Conservation (phyloP, 2,888 invertebrate species). For the Meganola albula region DNA sequence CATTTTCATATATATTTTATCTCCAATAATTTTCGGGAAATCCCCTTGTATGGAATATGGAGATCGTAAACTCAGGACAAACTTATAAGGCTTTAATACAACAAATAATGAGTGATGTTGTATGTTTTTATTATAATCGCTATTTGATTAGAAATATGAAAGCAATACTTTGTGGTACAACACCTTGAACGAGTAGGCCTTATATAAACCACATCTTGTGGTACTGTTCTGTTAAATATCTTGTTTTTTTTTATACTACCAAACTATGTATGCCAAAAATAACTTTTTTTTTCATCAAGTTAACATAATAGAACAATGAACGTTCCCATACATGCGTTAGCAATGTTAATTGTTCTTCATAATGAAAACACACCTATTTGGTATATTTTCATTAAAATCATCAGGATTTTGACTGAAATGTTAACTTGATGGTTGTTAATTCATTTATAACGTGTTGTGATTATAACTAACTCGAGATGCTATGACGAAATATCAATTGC, state of each 20-base stretch:
- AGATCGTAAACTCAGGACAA: constrained; percentile 53
- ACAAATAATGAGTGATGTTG: constrained; percentile 43
- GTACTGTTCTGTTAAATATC: constrained; percentile 55
- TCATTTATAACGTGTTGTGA: constrained; percentile 32
- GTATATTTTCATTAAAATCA: neutral
- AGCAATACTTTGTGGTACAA: constrained; percentile 33
- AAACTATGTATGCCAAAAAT: constrained; percentile 17
- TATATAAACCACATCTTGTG: too few species aligned
- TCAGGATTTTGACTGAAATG: neutral
- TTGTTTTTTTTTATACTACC: constrained; percentile 10
- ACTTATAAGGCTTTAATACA: constrained; percentile 48
- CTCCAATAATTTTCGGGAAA: too few species aligned
- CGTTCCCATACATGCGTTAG: neutral
- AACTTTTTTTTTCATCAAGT: constrained; percentile 12
- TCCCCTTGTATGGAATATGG: too few species aligned
- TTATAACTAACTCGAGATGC: constrained; percentile 35
- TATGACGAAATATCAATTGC: constrained; percentile 32
- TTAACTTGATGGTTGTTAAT: constrained; percentile 20
- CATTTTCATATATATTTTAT: too few species aligned
- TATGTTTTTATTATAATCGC: constrained; percentile 44
- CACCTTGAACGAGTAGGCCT: too few species aligned
- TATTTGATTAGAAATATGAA: constrained; percentile 36
- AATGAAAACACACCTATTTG: neutral
- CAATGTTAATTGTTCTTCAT: neutral
- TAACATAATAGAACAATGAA: neutral